Base-by-base conservation (phyloP, 35 echinoderm and acorn worm species). In the Stichopus chloronotus region DNA sequence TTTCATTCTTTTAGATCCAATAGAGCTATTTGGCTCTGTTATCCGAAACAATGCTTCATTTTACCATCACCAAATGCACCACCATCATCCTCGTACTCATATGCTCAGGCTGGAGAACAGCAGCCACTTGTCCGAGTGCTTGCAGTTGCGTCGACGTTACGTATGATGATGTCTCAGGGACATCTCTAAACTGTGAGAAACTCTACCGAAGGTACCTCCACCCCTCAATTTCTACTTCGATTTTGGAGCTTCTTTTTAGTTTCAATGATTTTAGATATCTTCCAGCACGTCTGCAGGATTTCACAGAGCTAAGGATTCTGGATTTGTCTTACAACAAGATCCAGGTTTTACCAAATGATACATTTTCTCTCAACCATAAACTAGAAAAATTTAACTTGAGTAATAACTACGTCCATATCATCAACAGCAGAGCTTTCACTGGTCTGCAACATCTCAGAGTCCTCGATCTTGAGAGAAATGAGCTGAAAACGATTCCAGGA, bases 301-400 rank as follows among this genome's bases (percentile, higher is more conserved):
- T 74, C 17, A 7, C 69, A 19, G 69, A 19, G 17, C 17, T 74
- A n/a, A 24, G 69, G 69, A 3, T 74, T 74, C 17, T 74, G 17
- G 69, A 74, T n/a, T 74, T 74, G 69, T 74, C 69, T 14, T 19
- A 74, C 22, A 74, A 74, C 69, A 74, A 19, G 69, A 16, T 74
- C 19, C 13, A 74, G 22, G 17, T 74, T 19, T 74, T 74, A 74
- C 69, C 69, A n/a, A 74, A 74, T 74, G 22, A 74, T 7, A 22
- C 7, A 14, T 74, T 74, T 74, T 7, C 69, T 20, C 17, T 20
- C n/a, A 21, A 74, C 2, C 12, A 74, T 74, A 74, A 74, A 74
- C 69, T 74, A n/a, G 69, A 74, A 7, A 74, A 20, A 20, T 74
- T 74, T 65, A 74, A 74, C 69, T 24, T 74, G 69, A 74, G 69